Percentiles rank a stretch among this genome's conserved stretches.
Conservation (phyloP, 2,113 vertebrate species). For the Tyrannus savana region DNA sequence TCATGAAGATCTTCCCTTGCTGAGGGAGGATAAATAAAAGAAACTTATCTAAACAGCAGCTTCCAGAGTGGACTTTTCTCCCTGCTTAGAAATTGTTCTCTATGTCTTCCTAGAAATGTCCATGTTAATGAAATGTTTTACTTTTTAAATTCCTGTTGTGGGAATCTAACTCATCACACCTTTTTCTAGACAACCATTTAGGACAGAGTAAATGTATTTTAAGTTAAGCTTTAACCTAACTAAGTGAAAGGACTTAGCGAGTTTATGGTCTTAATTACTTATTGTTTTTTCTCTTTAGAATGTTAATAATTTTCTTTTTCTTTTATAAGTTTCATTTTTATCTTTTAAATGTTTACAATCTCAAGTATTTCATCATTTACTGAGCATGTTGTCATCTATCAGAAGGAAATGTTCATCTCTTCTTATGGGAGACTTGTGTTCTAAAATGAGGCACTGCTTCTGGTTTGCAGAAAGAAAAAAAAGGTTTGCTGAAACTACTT, state of each 20-base stretch:
- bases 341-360: background rate
- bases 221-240: background rate
- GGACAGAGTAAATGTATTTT: background rate
- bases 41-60: constrained; percentile 17
- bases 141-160: background rate
- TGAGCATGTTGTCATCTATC: rapidly evolving
- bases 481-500: constrained; percentile 91
- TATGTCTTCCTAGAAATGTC: background rate
- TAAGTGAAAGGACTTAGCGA: background rate
- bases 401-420: background rate
- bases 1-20: background rate
- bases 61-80: constrained; percentile 14
- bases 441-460: background rate
- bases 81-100: background rate
- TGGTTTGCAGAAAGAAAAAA: constrained; percentile 90
- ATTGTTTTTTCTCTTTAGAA: background rate
- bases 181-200: background rate
- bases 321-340: background rate
- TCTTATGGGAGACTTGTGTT: background rate
- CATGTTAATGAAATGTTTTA: background rate
- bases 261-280: background rate
- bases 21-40: constrained; percentile 20
- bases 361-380: background rate
- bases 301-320: background rate
- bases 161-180: background rate